A percentile compares a stretch with the other conserved stretches of the same genome.
Conservation (phyloP, 2,797 vertebrate species). For the Bryconaethiops microstoma region DNA sequence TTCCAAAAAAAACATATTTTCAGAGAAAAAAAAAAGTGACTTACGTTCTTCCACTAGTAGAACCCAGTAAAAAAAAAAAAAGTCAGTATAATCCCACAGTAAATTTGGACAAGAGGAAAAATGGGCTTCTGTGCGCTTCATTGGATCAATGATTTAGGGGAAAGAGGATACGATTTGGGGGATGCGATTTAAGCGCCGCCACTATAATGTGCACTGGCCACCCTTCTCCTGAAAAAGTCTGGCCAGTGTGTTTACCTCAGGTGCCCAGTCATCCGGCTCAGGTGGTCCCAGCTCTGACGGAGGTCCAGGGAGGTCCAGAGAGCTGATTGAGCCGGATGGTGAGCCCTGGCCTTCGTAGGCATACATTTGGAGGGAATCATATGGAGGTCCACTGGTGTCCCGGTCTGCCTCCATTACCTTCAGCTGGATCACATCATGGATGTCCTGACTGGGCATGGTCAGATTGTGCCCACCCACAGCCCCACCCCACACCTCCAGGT, state of each 20-base stretch:
- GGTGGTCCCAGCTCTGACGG: conserved; percentile 84
- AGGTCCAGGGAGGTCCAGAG: conserved; percentile 82
- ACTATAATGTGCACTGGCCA: conserved; percentile 81
- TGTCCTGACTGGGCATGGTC: conserved; percentile 79
- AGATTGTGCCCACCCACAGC: conserved; percentile 39
- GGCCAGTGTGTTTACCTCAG: conserved; percentile 82
- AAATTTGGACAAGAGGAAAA: conserved; percentile 72
- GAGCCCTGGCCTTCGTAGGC: conserved; percentile 91
- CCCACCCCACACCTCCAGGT: conserved; percentile 71
- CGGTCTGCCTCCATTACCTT: conserved; percentile 85
- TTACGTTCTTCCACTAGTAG: conserved; percentile 70
- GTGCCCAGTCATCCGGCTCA: conserved; percentile 88
- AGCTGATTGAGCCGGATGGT: conserved; percentile 88
- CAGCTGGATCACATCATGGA: conserved; percentile 84
- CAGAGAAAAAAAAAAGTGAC: conserved; percentile 62
- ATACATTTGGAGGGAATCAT: conserved; percentile 93
- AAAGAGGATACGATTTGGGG: not conserved
- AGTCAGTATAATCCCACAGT: conserved; percentile 84
- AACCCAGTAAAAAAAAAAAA: conserved; percentile 70
- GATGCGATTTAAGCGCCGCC: conserved; percentile 45
- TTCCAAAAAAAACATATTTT: conserved; percentile 43
- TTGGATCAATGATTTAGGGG: conserved; percentile 24
- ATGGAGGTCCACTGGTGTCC: conserved; percentile 86
- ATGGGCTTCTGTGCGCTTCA: conserved; percentile 19
- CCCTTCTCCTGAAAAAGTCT: conserved; percentile 82